Conservation (phyloP, 2,113 vertebrate species). For the Channa argus region DNA sequence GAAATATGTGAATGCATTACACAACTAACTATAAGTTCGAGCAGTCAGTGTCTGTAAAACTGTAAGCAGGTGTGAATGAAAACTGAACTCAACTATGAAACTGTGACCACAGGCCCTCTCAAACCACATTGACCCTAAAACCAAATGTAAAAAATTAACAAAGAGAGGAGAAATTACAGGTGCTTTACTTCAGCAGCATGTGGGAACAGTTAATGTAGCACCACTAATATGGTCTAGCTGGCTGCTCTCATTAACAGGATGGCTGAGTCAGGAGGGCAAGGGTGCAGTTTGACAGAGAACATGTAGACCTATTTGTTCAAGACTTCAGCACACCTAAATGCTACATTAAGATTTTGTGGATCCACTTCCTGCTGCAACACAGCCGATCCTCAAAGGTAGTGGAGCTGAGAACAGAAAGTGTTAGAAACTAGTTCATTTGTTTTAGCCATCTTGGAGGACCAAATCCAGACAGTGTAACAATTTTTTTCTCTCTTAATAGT, state of each 20-base stretch:
- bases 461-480: conserved; percentile 21
- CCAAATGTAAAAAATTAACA: conserved; percentile 70
- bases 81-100: conserved; percentile 35
- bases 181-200: conserved; percentile 73
- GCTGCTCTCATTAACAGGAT: conserved; percentile 71
- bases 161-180: conserved; percentile 70
- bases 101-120: conserved; percentile 48
- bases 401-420: conserved; percentile 48
- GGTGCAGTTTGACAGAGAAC: conserved; percentile 64
- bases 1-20: conserved; percentile 66
- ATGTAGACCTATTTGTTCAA: conserved; percentile 61
- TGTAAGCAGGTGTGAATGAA: conserved; percentile 68
- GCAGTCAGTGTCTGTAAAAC: conserved; percentile 65
- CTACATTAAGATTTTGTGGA: conserved; percentile 50
- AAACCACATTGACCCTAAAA: conserved; percentile 52
- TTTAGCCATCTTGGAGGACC: conserved; percentile 33
- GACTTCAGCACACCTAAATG: conserved; percentile 51
- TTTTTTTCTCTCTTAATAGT: conserved; percentile 35
- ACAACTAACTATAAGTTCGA: conserved; percentile 65
- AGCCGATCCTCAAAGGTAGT: conserved; percentile 22
- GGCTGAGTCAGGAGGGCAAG: conserved; percentile 20
- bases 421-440: conserved; percentile 50
- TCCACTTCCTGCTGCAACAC: conserved; percentile 50
- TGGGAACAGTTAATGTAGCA: conserved; percentile 76
- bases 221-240: conserved; percentile 65